Percentiles rank a stretch among this genome's conserved stretches.
Evolutionary conservation across 1,140 invertebrate species (phyloP).

Genomic region (Coptotermes formosanus): DNA sequence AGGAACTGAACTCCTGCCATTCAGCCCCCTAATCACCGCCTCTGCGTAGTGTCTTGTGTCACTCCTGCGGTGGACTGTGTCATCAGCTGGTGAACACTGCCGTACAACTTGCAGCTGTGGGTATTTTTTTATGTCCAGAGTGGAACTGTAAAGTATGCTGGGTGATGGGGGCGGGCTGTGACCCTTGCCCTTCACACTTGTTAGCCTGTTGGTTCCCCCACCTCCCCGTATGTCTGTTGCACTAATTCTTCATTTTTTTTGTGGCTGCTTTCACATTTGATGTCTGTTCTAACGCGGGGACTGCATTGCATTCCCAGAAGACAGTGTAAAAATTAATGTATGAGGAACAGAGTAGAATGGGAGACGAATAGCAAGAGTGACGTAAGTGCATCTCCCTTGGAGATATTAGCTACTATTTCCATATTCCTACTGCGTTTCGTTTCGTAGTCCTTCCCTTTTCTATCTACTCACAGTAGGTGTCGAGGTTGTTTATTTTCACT

Average conservation of each 20-base stretch:
- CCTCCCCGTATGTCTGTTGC: not conserved
- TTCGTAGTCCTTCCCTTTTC: too few species aligned
- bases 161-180: not conserved
- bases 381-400: too few species aligned
- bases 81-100: too few species aligned
- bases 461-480: too few species aligned
- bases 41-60: not conserved
- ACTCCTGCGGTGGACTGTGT: not conserved
- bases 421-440: too few species aligned
- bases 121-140: constrained; percentile 3
- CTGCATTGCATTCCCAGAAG: not conserved
- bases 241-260: constrained; percentile 2
- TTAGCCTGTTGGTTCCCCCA: not conserved
- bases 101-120: not conserved
- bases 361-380: too few species aligned
- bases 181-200: not conserved
- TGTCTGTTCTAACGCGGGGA: not conserved
- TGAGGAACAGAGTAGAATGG: too few species aligned
- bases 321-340: too few species aligned
- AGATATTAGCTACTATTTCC: too few species aligned
- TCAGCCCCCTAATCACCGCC: too few species aligned
- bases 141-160: not conserved
- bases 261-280: not conserved
- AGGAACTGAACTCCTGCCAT: too few species aligned
- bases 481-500: too few species aligned